Base-by-base conservation (phyloP, 2,797 vertebrate species). In the Glyptemys insculpta region DNA sequence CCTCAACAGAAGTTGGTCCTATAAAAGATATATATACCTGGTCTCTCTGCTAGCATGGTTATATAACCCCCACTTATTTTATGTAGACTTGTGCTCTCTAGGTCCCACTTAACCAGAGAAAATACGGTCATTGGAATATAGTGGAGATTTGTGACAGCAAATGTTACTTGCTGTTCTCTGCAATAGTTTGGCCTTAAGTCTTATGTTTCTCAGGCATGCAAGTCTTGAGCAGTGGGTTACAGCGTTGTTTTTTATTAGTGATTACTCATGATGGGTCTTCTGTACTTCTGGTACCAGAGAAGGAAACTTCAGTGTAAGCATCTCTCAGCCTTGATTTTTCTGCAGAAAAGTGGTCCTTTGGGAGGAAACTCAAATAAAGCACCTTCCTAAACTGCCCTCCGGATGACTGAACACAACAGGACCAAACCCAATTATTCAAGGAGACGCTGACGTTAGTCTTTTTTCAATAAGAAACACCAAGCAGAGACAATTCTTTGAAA, bases 291-390 rank as follows among this genome's bases (percentile, higher is more conserved):
- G 52, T 2, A 31, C 68, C 52, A 96, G 59, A 94, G 84, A 96
- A 92, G 95, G 92, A 95, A 98, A 95, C 59, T 87, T 93, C 87
- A 85, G n/a, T 80, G 62, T 93, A 97, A 96, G 96, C 96, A 97
- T 81, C 95, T 95, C 65, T 9, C 47, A 95, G 96, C 83, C 93
- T 97, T 89, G 62, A 23, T 91, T 92, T 84, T 96, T 72, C 86
- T 89, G 68, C 57, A 93, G 52, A 94, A 80, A 94, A 95, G 88
- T 81, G 91, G 92, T 94, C 95, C 91, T 93, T 31, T 0, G 96
- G 97, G 97, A 97, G 44, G 41, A 83, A 68, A 90, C 83, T 96
- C 93, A 95, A 97, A 95, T 96, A 97, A 98, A 89, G 65, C 84
- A 95, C 90, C 90, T 95, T 88, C 4, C 25, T 91, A 92, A 96